phyloP scores from a whole-genome alignment of 2,797 vertebrate genomes.

The Kryptolebias ocellatus region DNA sequence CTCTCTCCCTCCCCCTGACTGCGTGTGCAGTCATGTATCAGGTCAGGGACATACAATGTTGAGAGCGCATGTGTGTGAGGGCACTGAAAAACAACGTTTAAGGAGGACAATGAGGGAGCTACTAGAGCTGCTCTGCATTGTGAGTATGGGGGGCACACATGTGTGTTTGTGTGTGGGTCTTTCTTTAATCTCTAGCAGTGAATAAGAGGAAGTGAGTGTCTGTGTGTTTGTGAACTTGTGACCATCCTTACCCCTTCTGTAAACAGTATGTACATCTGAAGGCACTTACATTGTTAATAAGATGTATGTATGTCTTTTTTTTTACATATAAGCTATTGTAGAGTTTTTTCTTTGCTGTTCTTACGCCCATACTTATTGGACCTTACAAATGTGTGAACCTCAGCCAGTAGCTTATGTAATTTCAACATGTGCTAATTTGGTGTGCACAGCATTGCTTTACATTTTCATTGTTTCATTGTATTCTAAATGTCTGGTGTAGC shows the following conservation, averaged over 20 bases:
- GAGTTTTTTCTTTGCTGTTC: background rate
- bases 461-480: background rate
- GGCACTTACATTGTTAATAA: background rate
- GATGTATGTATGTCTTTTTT: slow-evolving; percentile 7
- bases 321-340: background rate
- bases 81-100: slow-evolving; percentile 68
- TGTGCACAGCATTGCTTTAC: background rate
- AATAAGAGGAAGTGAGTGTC: slow-evolving; percentile 38
- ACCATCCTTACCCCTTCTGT: slow-evolving; percentile 44
- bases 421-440: background rate
- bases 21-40: slow-evolving; percentile 71
- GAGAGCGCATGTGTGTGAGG: slow-evolving; percentile 65
- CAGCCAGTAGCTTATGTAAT: slow-evolving; percentile 10
- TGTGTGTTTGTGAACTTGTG: slow-evolving; percentile 47
- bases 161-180: slow-evolving; percentile 40
- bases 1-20: slow-evolving; percentile 41
- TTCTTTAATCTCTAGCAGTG: slow-evolving; percentile 36
- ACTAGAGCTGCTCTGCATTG: slow-evolving; percentile 78
- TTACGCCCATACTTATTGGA: background rate
- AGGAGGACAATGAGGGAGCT: slow-evolving; percentile 81
- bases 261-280: slow-evolving; percentile 1
- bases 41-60: slow-evolving; percentile 69
- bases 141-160: slow-evolving; percentile 64
- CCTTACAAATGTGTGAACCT: background rate
- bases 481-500: slow-evolving; percentile 1